Base-by-base conservation (phyloP, 2,888 invertebrate species). In the Drosophila mayaguana region DNA sequence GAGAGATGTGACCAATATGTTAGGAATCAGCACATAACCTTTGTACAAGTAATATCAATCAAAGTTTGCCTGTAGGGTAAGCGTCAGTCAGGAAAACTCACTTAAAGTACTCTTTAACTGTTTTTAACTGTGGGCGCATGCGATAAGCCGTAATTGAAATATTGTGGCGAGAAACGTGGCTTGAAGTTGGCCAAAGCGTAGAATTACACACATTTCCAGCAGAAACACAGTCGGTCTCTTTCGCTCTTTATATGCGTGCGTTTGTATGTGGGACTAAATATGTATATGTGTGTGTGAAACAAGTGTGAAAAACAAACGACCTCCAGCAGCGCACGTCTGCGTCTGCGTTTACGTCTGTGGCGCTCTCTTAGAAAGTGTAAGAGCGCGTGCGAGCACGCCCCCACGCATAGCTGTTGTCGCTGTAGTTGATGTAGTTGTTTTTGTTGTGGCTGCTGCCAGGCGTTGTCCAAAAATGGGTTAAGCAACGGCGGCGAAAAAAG, bases 291-390 rank as follows among this genome's bases (percentile, higher is more conserved):
- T 57, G 75, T 77, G 74, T 87, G 67, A 64, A 83, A 74, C 89
- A 89, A 90, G 90, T 88, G 90, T 88, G 84, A 87, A 86, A 78
- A 88, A 81, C 81, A 79, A 83, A 79, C 89, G 86, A 86, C 86
- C 90, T 87, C 83, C 83, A 83, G 87, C 87, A 46, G 82, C 70
- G 83, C 71, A 65, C 63, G 63, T 78, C 82, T 69, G 28, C 54
- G 63, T 67, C 69, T 68, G 69, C 70, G 72, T 56, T 62, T 67
- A 75, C 62, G 80, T 72, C 65, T 76, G 71, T 57, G 74, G 62
- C 77, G 77, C 77, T 77, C 77, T 80, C 82, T 72, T 78, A 72
- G 75, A 89, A 89, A 83, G 82, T 78, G 75, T 75, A 71, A 73
- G 64, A 74, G 62, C 69, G 71, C 66, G 68, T 68, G 72, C 63